phyloP scores from a whole-genome alignment of 2,888 invertebrate genomes.

The Drosophila greeni region DNA sequence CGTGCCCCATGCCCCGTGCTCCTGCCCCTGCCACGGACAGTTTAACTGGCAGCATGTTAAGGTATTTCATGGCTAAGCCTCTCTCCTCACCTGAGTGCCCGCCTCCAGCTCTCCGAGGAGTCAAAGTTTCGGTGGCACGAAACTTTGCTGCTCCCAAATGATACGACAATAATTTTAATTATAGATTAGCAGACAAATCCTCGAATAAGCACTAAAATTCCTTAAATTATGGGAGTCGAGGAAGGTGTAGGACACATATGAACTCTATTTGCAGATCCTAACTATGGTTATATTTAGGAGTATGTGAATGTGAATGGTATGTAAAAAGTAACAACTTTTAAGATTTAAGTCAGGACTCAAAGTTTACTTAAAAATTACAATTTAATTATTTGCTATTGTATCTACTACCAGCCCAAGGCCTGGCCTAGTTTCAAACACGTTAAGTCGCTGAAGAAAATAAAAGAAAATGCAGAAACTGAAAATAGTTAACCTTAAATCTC shows the following conservation, averaged over 20 bases:
- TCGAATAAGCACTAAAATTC: constrained; percentile 54
- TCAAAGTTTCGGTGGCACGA: constrained; percentile 34
- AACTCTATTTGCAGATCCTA: background rate
- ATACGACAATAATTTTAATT: constrained; percentile 66
- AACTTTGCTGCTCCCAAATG: constrained; percentile 60
- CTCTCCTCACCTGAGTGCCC: constrained; percentile 6
- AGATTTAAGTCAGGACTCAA: too few species aligned
- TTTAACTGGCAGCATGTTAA: constrained; percentile 65
- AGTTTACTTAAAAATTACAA: background rate
- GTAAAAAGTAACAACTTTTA: too few species aligned
- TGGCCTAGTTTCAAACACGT: constrained; percentile 57
- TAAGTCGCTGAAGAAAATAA: constrained; percentile 48
- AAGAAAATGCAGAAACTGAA: constrained; percentile 6
- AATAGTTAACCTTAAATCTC: constrained; percentile 61
- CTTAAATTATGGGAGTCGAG: constrained; percentile 26
- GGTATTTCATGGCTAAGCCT: constrained; percentile 44
- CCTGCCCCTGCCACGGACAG: constrained; percentile 44
- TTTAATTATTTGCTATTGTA: background rate
- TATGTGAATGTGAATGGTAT: background rate
- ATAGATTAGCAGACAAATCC: constrained; percentile 59
- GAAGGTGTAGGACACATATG: background rate
- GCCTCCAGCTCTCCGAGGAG: constrained; percentile 4
- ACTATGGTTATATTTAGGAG: too few species aligned
- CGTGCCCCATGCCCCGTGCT: too few species aligned
- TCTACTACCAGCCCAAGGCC: constrained; percentile 33